Conservation (phyloP, 2,888 invertebrate genomes). For the Synanthedon formicaeformis region DNA sequence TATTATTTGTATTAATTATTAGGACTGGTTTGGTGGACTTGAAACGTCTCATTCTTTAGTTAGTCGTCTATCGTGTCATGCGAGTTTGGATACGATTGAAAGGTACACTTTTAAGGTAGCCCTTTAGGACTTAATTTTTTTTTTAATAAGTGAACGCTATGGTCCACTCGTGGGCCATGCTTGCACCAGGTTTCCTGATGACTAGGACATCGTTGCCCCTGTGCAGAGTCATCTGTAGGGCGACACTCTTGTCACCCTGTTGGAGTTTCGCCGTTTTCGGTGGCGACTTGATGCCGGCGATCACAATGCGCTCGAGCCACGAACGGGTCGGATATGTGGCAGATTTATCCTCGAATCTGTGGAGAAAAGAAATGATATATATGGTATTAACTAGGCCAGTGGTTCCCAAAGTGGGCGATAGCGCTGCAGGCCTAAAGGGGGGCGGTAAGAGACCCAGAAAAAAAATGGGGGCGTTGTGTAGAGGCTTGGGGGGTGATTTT, state of each 20-base stretch:
- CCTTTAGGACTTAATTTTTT: neutral
- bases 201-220: conserved; percentile 76
- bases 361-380: neutral
- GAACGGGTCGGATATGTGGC: conserved; percentile 81
- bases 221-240: conserved; percentile 77
- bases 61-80: too few relatives aligned
- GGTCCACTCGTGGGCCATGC: conserved; percentile 83
- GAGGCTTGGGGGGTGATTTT: too few relatives aligned
- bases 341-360: conserved; percentile 71
- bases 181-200: conserved; percentile 88
- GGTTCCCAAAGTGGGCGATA: too few relatives aligned
- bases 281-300: conserved; percentile 79
- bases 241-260: conserved; percentile 66
- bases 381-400: too few relatives aligned
- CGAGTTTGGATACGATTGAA: too few relatives aligned
- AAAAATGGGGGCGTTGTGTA: too few relatives aligned
- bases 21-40: too few relatives aligned
- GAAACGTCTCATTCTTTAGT: too few relatives aligned
- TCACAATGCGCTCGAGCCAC: conserved; percentile 90
- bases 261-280: conserved; percentile 75
- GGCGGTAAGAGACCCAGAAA: too few relatives aligned
- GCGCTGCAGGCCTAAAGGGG: too few relatives aligned
- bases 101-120: too few relatives aligned
- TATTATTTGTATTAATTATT: too few relatives aligned
- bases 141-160: conserved; percentile 66